Conservation (phyloP, 1,140 invertebrate genomes). For the Caenorhabditis tropicalis region DNA sequence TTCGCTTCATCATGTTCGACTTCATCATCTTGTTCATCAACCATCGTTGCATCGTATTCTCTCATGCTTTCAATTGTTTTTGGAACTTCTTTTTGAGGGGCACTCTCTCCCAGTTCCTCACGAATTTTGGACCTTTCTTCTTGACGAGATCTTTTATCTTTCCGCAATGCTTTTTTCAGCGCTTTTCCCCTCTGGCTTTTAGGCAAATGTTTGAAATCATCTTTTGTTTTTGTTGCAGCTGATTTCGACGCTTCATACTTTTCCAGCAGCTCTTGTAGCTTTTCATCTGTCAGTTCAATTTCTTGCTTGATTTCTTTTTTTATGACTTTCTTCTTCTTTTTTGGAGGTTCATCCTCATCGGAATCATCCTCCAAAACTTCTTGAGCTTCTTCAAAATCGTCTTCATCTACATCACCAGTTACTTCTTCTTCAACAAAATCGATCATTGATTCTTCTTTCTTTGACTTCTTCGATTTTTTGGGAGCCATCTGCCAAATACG, state of each 20-base stretch:
- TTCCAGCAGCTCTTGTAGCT: constrained; percentile 18
- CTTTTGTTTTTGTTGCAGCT: not conserved
- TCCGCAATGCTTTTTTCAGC: constrained; percentile 16
- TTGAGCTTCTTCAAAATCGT: constrained; percentile 3
- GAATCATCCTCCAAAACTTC: not conserved
- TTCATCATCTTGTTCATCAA: constrained; percentile 80
- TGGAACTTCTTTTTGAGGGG: constrained; percentile 79
- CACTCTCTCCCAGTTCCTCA: constrained; percentile 67
- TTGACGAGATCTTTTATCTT: constrained; percentile 67
- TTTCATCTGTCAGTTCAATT: constrained; percentile 5
- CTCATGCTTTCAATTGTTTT: constrained; percentile 90
- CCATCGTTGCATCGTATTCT: constrained; percentile 88
- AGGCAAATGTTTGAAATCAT: constrained; percentile 45
- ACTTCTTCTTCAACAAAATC: constrained; percentile 30
- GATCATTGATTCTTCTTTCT: constrained; percentile 31
- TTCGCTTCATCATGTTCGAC: constrained; percentile 79
- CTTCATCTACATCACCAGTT: constrained; percentile 29
- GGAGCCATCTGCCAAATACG: constrained; percentile 48
- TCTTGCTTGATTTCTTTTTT: constrained; percentile 38
- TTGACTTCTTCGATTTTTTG: constrained; percentile 39
- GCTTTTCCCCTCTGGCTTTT: constrained; percentile 49
- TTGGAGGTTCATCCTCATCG: constrained; percentile 18
- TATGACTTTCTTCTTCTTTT: constrained; percentile 20
- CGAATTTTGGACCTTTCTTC: constrained; percentile 65
- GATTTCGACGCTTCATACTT: constrained; percentile 19